These are phyloP conservation scores for Sinocyclocheilus anshuiensis DNA, from an alignment of 2,113 vertebrate species.

Conservation along the genomic window DNA sequence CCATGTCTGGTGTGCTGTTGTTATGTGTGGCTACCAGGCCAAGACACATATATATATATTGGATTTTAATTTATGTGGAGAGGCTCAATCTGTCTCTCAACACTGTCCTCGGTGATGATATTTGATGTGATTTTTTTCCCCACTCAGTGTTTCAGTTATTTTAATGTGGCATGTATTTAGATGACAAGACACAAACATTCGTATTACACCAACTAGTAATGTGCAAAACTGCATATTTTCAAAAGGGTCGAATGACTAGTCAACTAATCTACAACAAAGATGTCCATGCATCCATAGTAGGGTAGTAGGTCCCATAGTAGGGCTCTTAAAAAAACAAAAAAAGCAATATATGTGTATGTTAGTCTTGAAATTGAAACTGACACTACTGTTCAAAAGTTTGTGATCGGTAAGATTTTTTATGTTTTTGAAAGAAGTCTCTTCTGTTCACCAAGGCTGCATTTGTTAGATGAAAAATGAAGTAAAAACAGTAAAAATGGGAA, in stretches of 20 bases:
- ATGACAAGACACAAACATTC: slow-evolving; percentile 47
- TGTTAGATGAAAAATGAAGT: background rate
- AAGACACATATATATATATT: slow-evolving; percentile 66
- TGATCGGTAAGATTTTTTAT: too few species aligned
- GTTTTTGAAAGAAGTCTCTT: too few species aligned
- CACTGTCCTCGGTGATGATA: background rate
- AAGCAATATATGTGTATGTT: too few species aligned
- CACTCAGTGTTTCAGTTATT: background rate
- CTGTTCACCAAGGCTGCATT: background rate
- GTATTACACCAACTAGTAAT: background rate
- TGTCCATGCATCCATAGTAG: too few species aligned
- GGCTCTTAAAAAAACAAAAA: too few species aligned
- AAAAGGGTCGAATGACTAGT: too few species aligned
- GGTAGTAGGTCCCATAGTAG: too few species aligned
- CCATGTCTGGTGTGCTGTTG: slow-evolving; percentile 45
- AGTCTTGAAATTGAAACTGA: too few species aligned
- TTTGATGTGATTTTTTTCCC: background rate
- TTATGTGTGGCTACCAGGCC: slow-evolving; percentile 72
- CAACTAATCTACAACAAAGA: too few species aligned
- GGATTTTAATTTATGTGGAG: slow-evolving; percentile 73
- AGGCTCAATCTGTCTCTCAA: background rate
- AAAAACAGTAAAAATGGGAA: background rate
- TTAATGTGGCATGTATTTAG: background rate
- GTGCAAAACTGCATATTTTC: too few species aligned
- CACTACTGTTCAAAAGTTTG: too few species aligned